phyloP scores from a whole-genome alignment of 2,888 invertebrate genomes.

The Diplazon laetatorius region DNA sequence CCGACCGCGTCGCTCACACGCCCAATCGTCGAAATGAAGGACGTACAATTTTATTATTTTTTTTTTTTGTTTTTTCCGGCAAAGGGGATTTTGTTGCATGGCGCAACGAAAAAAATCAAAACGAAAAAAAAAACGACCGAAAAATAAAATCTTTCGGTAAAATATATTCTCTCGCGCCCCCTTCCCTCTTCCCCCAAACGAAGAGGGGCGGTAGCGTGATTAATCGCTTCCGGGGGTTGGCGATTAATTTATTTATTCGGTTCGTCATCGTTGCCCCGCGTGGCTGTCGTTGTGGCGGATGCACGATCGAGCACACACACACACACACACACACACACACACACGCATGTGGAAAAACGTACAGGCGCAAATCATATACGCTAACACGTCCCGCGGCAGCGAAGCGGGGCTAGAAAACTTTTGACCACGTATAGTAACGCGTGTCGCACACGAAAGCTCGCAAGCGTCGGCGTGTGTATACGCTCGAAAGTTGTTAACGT shows the following conservation, averaged over 20 bases:
- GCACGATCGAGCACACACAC: constrained; percentile 1
- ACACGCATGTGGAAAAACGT: background rate
- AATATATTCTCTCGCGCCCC: constrained; percentile 43
- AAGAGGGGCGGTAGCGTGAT: constrained; percentile 18
- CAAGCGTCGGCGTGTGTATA: too few species aligned
- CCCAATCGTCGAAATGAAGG: too few species aligned
- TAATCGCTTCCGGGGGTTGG: constrained; percentile 39
- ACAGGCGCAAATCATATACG: constrained; percentile 57
- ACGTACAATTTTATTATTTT: too few species aligned
- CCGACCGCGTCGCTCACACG: too few species aligned
- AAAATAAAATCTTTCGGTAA: constrained; percentile 10
- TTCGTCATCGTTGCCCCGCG: constrained; percentile 38
- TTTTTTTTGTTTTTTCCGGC: too few species aligned
- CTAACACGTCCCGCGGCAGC: constrained; percentile 57
- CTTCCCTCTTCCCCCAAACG: too few species aligned
- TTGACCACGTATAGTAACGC: constrained; percentile 62
- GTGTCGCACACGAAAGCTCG: constrained; percentile 36
- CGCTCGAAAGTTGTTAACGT: too few species aligned
- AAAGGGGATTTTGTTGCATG: background rate
- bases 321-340: background rate
- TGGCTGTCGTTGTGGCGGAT: background rate
- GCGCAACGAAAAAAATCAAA: background rate
- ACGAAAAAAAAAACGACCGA: background rate
- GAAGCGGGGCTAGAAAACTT: constrained; percentile 61
- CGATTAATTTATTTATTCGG: constrained; percentile 60